Conservation (phyloP, 2,113 vertebrate species). For the Brevimyrus niger region DNA sequence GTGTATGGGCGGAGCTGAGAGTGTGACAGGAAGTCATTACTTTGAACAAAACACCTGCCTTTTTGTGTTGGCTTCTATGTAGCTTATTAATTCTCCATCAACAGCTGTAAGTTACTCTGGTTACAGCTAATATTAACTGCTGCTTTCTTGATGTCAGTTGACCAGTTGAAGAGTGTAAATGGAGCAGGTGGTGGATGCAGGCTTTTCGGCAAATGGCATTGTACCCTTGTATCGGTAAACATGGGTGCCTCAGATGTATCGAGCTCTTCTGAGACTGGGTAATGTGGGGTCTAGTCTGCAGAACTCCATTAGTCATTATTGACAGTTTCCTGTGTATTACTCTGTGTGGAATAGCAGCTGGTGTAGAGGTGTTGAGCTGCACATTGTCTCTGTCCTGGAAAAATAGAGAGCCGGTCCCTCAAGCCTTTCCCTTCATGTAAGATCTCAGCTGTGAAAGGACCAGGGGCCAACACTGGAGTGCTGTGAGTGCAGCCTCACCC, state of each 20-base stretch:
- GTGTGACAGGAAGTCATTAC: neutral
- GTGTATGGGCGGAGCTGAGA: neutral
- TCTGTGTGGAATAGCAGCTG: neutral
- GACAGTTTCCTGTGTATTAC: neutral
- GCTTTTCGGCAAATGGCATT: neutral
- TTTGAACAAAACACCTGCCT: neutral
- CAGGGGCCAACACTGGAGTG: neutral
- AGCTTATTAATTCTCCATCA: neutral
- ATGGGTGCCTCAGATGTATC: neutral
- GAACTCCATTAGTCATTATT: neutral
- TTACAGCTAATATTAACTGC: neutral
- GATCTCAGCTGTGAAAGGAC: constrained; percentile 6
- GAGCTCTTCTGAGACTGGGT: neutral
- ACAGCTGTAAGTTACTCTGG: neutral
- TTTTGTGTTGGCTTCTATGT: neutral
- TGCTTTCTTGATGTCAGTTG: neutral
- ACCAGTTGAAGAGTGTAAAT: neutral
- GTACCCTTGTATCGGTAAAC: neutral
- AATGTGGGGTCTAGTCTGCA: neutral
- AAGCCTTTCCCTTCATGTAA: neutral
- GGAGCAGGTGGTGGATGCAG: neutral
- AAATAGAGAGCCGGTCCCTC: neutral
- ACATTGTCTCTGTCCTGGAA: neutral
- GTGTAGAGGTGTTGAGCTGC: neutral
- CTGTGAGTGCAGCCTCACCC: neutral